A percentile compares a stretch with the other conserved stretches of the same genome.
Evolutionary conservation across 2,797 vertebrate genomes (phyloP).

Genomic region (Halcyon chelicuti): DNA sequence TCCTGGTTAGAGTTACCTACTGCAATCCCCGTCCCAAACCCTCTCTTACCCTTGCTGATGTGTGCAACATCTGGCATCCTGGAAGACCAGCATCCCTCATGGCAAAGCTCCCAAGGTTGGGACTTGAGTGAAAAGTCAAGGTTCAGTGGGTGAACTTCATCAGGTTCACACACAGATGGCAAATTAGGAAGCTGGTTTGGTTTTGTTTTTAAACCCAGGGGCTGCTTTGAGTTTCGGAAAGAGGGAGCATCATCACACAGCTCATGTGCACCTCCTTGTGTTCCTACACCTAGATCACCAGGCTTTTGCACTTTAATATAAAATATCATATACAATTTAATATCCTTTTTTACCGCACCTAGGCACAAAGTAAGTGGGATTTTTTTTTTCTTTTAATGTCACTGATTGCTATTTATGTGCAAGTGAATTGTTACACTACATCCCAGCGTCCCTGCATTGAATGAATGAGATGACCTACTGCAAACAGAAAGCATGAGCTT

Average conservation of each 20-base stretch:
- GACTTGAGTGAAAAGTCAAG: neutral
- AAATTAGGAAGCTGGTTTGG: neutral
- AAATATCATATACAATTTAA: too few species aligned
- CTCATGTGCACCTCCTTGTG: neutral
- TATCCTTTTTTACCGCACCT: neutral
- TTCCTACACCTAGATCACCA: neutral
- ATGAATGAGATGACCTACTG: neutral
- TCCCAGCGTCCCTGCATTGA: neutral
- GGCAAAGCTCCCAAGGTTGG: neutral
- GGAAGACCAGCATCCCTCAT: accelerated
- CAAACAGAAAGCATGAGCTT: neutral
- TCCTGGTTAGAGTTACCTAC: neutral
- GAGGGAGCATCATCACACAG: neutral
- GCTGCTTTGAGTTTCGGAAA: neutral
- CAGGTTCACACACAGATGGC: neutral
- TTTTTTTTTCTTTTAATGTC: neutral
- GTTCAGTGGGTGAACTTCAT: too few species aligned
- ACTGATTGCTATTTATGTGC: neutral
- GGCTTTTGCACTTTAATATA: neutral
- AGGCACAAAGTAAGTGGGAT: neutral
- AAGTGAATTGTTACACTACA: neutral
- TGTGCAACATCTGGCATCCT: too few species aligned
- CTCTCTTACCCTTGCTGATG: neutral
- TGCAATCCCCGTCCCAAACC: neutral
- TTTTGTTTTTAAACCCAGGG: neutral